phyloP scores from a whole-genome alignment of 2,113 vertebrate species.

The Noturus placidus region DNA sequence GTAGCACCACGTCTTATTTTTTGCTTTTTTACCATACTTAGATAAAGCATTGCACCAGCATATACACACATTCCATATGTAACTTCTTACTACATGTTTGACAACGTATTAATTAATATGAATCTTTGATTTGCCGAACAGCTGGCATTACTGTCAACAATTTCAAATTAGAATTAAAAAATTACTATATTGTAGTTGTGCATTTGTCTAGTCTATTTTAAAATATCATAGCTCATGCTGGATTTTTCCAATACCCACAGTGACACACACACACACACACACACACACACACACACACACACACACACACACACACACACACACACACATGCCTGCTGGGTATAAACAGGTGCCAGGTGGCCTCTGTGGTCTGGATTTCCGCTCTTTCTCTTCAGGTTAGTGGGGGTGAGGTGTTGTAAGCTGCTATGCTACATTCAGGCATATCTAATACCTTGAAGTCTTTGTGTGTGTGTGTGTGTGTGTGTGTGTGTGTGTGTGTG shows the following conservation, averaged over 20 bases:
- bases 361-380: conserved; percentile 64
- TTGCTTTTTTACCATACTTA: neutral
- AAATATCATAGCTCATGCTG: neutral
- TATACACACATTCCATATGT: neutral
- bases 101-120: neutral
- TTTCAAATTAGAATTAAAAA: neutral
- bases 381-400: conserved; percentile 41
- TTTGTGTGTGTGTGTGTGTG: neutral
- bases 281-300: conserved; percentile 20
- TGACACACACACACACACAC: conserved; percentile 21
- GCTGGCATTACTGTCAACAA: neutral
- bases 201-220: neutral
- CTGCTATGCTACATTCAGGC: conserved; percentile 35
- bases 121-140: neutral
- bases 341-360: conserved; percentile 73
- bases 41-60: neutral
- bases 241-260: neutral
- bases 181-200: neutral
- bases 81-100: neutral
- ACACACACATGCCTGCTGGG: conserved; percentile 23
- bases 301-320: conserved; percentile 42
- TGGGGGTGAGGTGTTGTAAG: conserved; percentile 29
- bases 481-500: conserved; percentile 36
- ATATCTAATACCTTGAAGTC: conserved; percentile 55
- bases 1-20: neutral